phyloP scores from a whole-genome alignment of 2,113 vertebrate genomes.

The Urocolius indicus region DNA sequence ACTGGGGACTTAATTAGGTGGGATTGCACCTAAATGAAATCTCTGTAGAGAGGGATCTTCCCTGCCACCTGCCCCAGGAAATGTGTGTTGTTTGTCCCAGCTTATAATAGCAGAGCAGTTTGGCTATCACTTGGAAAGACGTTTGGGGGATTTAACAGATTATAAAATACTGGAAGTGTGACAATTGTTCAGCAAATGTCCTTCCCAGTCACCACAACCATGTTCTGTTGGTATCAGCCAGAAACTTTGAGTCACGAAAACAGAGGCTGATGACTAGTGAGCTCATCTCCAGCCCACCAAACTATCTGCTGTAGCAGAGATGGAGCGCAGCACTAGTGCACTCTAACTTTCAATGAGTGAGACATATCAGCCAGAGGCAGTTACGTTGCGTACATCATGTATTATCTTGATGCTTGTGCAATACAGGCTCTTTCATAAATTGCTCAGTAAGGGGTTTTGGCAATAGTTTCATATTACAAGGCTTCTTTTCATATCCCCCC shows the following conservation, averaged over 20 bases:
- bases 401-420: neutral
- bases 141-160: neutral
- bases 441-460: neutral
- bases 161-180: neutral
- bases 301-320: neutral
- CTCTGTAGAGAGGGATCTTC: neutral
- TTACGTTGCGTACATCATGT: rapidly evolving
- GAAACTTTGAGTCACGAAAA: neutral
- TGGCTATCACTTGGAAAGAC: neutral
- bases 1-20: neutral
- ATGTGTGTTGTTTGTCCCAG: neutral
- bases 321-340: neutral
- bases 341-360: neutral
- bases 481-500: neutral
- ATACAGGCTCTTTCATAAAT: neutral
- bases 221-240: neutral
- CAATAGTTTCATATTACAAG: neutral
- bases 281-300: neutral
- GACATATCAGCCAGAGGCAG: neutral
- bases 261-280: neutral
- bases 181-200: neutral
- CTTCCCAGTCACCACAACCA: neutral
- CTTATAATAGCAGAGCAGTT: neutral
- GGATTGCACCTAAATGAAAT: neutral
- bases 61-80: neutral